Percentiles rank a stretch among this genome's conserved stretches.
Evolutionary conservation across 2,888 invertebrate genomes (phyloP).

Genomic region (Acronicta leporina): DNA sequence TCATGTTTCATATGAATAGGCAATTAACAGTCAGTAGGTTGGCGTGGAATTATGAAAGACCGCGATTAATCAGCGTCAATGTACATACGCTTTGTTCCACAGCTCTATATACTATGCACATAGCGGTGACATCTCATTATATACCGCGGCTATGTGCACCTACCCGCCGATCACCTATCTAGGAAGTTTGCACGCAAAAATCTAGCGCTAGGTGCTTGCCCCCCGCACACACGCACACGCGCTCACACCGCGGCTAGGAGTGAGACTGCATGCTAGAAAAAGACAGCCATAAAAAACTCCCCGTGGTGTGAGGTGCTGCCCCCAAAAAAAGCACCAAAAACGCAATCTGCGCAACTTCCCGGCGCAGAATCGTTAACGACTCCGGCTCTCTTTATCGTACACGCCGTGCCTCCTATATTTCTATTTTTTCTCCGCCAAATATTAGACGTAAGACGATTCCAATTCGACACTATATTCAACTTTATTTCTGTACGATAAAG

Average conservation of each 20-base stretch:
- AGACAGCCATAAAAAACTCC: conserved; percentile 87
- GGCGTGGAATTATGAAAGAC: conserved; percentile 74
- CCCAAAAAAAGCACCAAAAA: conserved; percentile 90
- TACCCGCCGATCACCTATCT: conserved; percentile 79
- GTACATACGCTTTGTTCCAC: conserved; percentile 81
- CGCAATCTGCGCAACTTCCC: conserved; percentile 90
- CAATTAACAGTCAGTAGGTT: conserved; percentile 57
- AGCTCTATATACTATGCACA: conserved; percentile 80
- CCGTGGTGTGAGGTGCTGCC: conserved; percentile 87
- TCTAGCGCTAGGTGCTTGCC: conserved; percentile 86
- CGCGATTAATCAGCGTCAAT: conserved; percentile 85
- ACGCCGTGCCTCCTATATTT: conserved; percentile 88
- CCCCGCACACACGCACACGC: conserved; percentile 68
- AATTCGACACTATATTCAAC: conserved; percentile 56
- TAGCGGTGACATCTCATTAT: conserved; percentile 86
- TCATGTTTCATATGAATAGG: conserved; percentile 48
- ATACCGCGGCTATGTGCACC: conserved; percentile 74
- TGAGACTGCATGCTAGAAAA: conserved; percentile 84
- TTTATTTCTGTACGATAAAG: conserved; percentile 36
- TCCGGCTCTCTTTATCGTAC: conserved; percentile 89
- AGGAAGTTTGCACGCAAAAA: conserved; percentile 87
- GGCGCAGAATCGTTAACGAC: conserved; percentile 90
- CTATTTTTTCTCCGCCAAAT: conserved; percentile 87
- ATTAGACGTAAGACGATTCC: conserved; percentile 83
- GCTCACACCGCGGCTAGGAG: conserved; percentile 69